These are phyloP conservation scores for Eupithecia exiguata DNA, from an alignment of 2,888 invertebrate genomes.

Conservation along the genomic window DNA sequence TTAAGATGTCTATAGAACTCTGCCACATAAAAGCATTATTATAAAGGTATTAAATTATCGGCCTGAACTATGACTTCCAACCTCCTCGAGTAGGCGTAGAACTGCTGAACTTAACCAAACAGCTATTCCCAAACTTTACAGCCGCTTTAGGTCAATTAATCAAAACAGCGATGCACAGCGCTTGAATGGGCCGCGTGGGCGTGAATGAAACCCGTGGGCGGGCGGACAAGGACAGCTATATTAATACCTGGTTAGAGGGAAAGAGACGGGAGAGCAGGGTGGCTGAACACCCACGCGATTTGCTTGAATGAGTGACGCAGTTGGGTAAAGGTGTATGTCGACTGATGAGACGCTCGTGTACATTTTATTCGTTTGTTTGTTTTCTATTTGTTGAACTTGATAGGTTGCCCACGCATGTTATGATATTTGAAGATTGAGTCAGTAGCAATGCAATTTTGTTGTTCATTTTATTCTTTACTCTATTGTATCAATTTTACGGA, in stretches of 20 bases:
- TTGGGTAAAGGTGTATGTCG: conserved; percentile 3
- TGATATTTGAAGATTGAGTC: neutral
- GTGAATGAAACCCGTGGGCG: conserved; percentile 71
- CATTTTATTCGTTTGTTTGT: neutral
- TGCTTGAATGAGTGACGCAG: conserved; percentile 69
- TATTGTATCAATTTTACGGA: neutral
- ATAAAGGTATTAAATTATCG: neutral
- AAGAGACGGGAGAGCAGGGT: conserved; percentile 34
- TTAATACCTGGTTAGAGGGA: conserved; percentile 13
- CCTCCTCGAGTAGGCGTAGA: neutral
- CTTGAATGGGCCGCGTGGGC: conserved; percentile 69
- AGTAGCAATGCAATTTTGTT: neutral
- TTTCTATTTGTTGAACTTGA: neutral
- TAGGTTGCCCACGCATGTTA: neutral
- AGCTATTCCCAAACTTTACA: conserved; percentile 18
- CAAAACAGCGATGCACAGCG: conserved; percentile 49
- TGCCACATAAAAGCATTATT: neutral
- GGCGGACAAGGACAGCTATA: conserved; percentile 45
- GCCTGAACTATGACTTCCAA: neutral
- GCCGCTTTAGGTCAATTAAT: conserved; percentile 46
- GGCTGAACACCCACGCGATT: conserved; percentile 53
- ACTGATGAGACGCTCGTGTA: neutral
- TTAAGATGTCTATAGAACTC: neutral
- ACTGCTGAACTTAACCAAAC: conserved; percentile 2
- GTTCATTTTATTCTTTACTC: neutral